These are phyloP conservation scores for Mesochorus sp. DNA, from an alignment of 2,888 invertebrate species.

Conservation along the genomic window DNA sequence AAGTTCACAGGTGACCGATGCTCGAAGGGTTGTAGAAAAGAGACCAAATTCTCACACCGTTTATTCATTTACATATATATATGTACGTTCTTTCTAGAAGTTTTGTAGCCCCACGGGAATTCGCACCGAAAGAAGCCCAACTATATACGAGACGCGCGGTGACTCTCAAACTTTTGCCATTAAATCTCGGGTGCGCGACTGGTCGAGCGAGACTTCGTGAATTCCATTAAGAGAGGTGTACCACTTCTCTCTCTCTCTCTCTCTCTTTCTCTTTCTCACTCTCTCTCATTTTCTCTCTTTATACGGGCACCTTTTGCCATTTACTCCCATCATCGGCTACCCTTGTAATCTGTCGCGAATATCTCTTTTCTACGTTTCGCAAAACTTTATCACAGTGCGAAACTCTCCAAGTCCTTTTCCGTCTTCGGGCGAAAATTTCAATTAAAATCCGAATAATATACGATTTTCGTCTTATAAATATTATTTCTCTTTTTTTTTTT, in stretches of 20 bases:
- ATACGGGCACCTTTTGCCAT: constrained; percentile 23
- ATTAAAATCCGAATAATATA: not conserved
- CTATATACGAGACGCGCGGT: constrained; percentile 44
- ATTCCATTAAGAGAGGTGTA: constrained; percentile 54
- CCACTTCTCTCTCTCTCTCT: constrained; percentile 4
- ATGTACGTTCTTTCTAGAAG: constrained; percentile 35
- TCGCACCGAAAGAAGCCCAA: constrained; percentile 31
- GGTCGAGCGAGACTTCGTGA: constrained; percentile 50
- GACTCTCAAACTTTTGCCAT: constrained; percentile 57
- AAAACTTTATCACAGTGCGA: constrained; percentile 2
- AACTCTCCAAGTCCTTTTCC: not conserved
- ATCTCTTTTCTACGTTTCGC: constrained; percentile 12
- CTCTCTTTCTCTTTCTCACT: not conserved
- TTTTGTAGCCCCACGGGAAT: constrained; percentile 31
- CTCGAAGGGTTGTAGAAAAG: constrained; percentile 19
- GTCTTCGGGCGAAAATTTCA: not conserved
- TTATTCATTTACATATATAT: constrained; percentile 5
- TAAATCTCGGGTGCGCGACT: constrained; percentile 53
- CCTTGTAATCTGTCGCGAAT: constrained; percentile 24
- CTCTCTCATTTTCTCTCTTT: not conserved
- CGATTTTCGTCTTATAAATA: no score
- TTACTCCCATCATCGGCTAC: constrained; percentile 32
- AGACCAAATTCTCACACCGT: not conserved
- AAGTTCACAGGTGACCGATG: no score
- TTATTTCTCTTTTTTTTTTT: no score